Evolutionary conservation across 2,113 vertebrate species (phyloP).

Genomic region (Pseudonaja textilis): DNA sequence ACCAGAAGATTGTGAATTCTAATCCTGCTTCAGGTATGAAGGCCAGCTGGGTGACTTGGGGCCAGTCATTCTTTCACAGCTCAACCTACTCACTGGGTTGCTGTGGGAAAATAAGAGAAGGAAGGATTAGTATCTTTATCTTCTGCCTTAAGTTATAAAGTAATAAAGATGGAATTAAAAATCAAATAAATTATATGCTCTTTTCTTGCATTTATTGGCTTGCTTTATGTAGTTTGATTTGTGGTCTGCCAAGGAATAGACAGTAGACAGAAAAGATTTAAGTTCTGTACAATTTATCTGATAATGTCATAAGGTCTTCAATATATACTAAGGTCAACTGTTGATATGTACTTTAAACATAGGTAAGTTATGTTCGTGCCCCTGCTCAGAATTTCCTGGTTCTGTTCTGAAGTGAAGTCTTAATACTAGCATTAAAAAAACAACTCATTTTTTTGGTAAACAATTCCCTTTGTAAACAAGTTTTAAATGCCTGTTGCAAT

Average conservation of each 20-base stretch:
- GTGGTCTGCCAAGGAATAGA: not conserved
- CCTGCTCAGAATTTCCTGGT: not conserved
- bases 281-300: not conserved
- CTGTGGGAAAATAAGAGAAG: not conserved
- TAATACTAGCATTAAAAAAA: not conserved
- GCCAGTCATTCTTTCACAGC: not conserved
- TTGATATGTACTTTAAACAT: not conserved
- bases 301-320: not conserved
- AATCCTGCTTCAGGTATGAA: not conserved
- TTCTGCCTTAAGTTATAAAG: not conserved
- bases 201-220: not conserved
- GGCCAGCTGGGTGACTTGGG: not conserved
- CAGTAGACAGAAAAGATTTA: not conserved
- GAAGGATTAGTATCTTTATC: not conserved
- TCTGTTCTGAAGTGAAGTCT: not conserved
- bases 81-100: not conserved
- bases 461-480: not conserved
- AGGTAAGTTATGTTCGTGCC: not conserved
- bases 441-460: not conserved
- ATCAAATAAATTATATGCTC: not conserved
- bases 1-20: not conserved
- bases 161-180: not conserved
- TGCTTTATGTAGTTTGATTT: not conserved
- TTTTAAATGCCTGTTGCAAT: not conserved
- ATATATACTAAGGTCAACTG: not conserved